phyloP scores from a whole-genome alignment of 2,888 invertebrate genomes.

The Stramonita haemastoma region DNA sequence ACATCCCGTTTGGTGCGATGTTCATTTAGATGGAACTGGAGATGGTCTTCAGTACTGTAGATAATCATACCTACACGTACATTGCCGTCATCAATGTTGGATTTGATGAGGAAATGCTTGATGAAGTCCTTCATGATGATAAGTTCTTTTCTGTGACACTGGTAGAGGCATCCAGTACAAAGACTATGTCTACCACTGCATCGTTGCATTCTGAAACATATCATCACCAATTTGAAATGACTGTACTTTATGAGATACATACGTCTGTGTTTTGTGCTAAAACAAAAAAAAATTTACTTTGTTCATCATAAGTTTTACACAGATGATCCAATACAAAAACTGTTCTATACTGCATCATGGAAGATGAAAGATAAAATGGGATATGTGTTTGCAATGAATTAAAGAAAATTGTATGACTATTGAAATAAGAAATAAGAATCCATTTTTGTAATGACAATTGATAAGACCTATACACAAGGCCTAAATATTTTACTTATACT shows the following conservation, averaged over 20 bases:
- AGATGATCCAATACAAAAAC: not conserved
- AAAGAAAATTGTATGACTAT: too few species aligned
- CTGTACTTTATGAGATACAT: not conserved
- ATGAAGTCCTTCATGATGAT: slow-evolving; percentile 58
- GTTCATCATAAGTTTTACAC: slow-evolving; percentile 42
- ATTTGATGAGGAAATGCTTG: slow-evolving; percentile 57
- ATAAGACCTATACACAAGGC: too few species aligned
- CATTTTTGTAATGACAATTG: too few species aligned
- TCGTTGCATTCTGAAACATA: slow-evolving; percentile 47
- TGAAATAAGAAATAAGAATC: too few species aligned
- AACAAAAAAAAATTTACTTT: slow-evolving; percentile 45
- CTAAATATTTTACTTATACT: too few species aligned
- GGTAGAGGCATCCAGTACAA: slow-evolving; percentile 70
- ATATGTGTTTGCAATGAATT: too few species aligned
- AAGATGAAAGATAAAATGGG: too few species aligned
- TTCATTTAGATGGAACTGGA: slow-evolving; percentile 67
- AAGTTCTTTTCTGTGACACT: slow-evolving; percentile 65
- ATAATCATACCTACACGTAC: slow-evolving; percentile 57
- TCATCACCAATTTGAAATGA: slow-evolving; percentile 53
- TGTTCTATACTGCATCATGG: too few species aligned
- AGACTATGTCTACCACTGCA: slow-evolving; percentile 60
- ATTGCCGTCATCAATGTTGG: slow-evolving; percentile 52
- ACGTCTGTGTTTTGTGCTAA: slow-evolving; percentile 42
- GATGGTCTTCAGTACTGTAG: slow-evolving; percentile 58
- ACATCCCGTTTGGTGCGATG: slow-evolving; percentile 53